A percentile compares a stretch with the other conserved stretches of the same genome.
These are phyloP conservation scores for Coccyzus lansbergi DNA, from an alignment of 2,797 vertebrate species.

Conservation along the genomic window DNA sequence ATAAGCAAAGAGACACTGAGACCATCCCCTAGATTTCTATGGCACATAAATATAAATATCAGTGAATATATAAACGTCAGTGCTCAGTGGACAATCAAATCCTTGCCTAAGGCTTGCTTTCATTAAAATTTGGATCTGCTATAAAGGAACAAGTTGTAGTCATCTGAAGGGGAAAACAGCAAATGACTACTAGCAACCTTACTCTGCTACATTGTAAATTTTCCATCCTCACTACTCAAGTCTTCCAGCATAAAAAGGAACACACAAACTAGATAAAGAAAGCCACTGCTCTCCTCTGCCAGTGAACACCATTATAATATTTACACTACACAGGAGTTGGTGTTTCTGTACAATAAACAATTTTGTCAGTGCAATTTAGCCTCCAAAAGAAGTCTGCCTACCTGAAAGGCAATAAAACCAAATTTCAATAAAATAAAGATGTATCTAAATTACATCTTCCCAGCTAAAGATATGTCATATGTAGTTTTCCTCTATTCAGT, in stretches of 20 bases:
- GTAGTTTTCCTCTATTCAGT: not conserved
- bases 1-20: not conserved
- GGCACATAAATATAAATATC: no score
- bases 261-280: slow-evolving; percentile 24
- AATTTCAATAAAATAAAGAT: not conserved
- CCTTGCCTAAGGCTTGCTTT: not conserved
- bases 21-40: not conserved
- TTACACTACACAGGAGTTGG: slow-evolving; percentile 23
- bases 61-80: slow-evolving; percentile 20
- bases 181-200: slow-evolving; percentile 37
- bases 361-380: not conserved
- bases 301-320: not conserved
- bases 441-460: not conserved
- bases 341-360: not conserved
- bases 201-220: slow-evolving; percentile 43
- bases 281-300: slow-evolving; percentile 41
- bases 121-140: slow-evolving; percentile 31
- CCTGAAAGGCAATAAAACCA: not conserved
- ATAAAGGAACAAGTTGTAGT: slow-evolving; percentile 53
- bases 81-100: not conserved
- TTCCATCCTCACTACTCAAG: slow-evolving; percentile 51
- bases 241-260: slow-evolving; percentile 66
- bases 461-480: not conserved
- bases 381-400: not conserved
- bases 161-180: slow-evolving; percentile 25